Base-by-base conservation (phyloP, 2,888 invertebrate species). In the Emmelina monodactyla region DNA sequence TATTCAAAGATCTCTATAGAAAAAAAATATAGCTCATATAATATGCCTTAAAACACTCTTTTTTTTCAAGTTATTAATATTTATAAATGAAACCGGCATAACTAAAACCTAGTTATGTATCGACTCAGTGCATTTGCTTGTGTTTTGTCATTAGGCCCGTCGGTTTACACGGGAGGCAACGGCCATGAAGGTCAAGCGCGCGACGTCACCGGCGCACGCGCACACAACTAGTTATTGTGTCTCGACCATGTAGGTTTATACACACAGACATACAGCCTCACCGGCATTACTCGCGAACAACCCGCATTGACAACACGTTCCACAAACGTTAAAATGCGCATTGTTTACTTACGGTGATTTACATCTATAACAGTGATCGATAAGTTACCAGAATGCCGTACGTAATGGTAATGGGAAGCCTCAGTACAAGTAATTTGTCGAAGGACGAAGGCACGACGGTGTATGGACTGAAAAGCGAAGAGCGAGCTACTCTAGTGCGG, bases 371-470 rank as follows among this genome's bases (percentile, higher is more conserved):
- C n/a, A 25, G 25, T 25, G 25, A 25, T n/a, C 34, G 22, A 16
- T 31, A 19, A 31, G 34, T 39, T 37, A 40, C 13, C 45, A 69
- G 47, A 32, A 80, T 81, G 80, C 80, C 80, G 43, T 81, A 81
- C 50, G 66, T 81, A 35, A 79, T 80, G 73, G 72, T 80, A 39
- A 78, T 78, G 69, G 80, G 79, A 31, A 70, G 69, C 52, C 60
- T 81, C 14, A 73, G 67, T 42, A 66, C 73, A 37, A 64, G 59
- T 37, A 72, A 76, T 50, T 62, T 80, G 2, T 72, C 72, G 3
- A 78, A 73, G 49, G 76, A 75, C 47, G 79, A 79, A 43, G 73
- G 76, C 31, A 73, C 73, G 12, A 70, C 76, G 16, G 76, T 80
- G 31, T 78, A 75, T 44, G 80, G 80, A 39, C 60, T 80, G 34